Conservation (phyloP, 2,888 invertebrate species). For the Melinopterus prodromus region DNA sequence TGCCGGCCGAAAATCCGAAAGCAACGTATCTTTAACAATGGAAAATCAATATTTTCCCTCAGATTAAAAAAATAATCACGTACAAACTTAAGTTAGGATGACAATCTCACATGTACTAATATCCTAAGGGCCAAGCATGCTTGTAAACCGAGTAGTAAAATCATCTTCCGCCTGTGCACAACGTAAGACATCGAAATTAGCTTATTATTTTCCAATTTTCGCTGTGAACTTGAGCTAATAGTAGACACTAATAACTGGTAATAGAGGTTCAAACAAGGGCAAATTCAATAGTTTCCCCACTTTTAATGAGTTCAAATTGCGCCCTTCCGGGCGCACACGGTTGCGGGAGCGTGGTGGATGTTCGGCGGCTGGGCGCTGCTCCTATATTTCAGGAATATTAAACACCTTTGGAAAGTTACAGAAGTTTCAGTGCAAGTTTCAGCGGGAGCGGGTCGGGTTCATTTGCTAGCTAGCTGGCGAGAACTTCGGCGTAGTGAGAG, state of each 20-base stretch:
- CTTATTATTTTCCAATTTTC: slow-evolving; percentile 10
- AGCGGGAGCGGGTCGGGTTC: slow-evolving; percentile 8
- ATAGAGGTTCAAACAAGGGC: slow-evolving; percentile 13
- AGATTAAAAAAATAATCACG: too few species aligned
- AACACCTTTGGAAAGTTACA: slow-evolving; percentile 22
- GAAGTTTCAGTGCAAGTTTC: slow-evolving; percentile 22
- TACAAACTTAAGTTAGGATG: not conserved
- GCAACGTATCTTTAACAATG: too few species aligned
- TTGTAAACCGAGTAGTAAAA: not conserved
- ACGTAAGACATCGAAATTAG: not conserved
- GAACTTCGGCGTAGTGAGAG: slow-evolving; percentile 14
- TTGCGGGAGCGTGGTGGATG: not conserved
- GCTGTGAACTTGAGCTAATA: slow-evolving; percentile 18
- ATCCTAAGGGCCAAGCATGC: not conserved
- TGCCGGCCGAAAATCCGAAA: too few species aligned
- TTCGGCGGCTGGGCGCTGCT: not conserved
- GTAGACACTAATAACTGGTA: slow-evolving; percentile 9
- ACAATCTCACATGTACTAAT: not conserved
- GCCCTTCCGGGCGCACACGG: slow-evolving; percentile 12
- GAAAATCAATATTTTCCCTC: too few species aligned
- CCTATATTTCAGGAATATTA: slow-evolving; percentile 26
- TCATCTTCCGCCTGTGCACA: not conserved
- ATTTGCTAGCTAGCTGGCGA: slow-evolving; percentile 12
- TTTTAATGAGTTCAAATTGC: slow-evolving; percentile 27
- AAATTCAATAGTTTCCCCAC: slow-evolving; percentile 23